Evolutionary conservation across 2,113 vertebrate genomes (phyloP).

Genomic region (Pseudorectes ferrugineus): DNA sequence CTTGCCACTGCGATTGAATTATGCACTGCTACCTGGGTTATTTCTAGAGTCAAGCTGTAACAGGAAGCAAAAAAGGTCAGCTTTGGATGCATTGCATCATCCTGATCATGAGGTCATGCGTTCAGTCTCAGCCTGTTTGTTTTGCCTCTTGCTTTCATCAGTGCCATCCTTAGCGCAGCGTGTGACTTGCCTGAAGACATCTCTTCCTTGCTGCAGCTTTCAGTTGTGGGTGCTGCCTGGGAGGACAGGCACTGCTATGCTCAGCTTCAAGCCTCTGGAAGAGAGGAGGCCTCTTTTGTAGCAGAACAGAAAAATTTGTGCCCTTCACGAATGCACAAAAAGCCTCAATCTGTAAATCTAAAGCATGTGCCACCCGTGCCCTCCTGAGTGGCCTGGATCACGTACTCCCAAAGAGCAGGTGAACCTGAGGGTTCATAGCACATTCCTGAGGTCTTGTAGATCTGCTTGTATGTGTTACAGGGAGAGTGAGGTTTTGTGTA

Average conservation of each 20-base stretch:
- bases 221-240: neutral
- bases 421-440: neutral
- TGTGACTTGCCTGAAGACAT: neutral
- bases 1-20: constrained; percentile 31
- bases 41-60: constrained; percentile 20
- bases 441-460: neutral
- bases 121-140: neutral
- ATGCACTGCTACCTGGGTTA: constrained; percentile 25
- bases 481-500: neutral
- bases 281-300: neutral
- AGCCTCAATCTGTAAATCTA: neutral
- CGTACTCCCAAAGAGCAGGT: neutral
- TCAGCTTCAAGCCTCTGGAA: neutral
- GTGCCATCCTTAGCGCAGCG: rapidly evolving
- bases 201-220: neutral
- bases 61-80: constrained; percentile 40
- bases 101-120: neutral
- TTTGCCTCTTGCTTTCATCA: constrained; percentile 16
- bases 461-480: neutral
- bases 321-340: neutral
- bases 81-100: neutral
- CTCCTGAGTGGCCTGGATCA: neutral
- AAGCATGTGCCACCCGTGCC: neutral
- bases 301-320: neutral
- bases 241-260: neutral